Conservation (phyloP, 35 echinoderm and acorn worm genomes). For the Patiria miniata region DNA sequence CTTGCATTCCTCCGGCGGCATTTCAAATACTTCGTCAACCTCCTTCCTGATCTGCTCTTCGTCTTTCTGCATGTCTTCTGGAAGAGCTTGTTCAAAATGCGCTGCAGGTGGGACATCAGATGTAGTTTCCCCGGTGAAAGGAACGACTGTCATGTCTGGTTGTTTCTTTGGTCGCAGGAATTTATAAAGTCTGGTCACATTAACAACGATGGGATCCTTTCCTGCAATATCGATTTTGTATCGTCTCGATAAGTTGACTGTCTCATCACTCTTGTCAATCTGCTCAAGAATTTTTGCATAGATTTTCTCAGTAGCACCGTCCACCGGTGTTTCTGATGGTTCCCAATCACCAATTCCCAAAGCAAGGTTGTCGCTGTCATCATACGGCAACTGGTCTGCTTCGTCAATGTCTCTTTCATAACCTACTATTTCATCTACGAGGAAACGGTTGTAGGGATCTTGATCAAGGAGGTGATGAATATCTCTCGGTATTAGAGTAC, state of each 20-base stretch:
- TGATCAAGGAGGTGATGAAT: conserved; percentile 51
- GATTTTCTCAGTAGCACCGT: conserved; percentile 6
- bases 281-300: conserved; percentile 30
- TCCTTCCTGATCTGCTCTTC: conserved; percentile 13
- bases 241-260: not conserved
- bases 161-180: conserved; percentile 35
- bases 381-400: not conserved
- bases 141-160: conserved; percentile 25
- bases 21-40: conserved; percentile 19
- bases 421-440: conserved; percentile 24
- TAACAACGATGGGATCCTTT: conserved; percentile 18
- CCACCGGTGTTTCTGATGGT: not conserved
- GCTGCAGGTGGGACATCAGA: not conserved
- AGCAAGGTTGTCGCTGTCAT: not conserved
- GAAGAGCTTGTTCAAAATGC: not conserved
- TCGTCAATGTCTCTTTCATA: conserved; percentile 19
- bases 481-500: conserved; percentile 22
- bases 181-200: conserved; percentile 30
- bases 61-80: conserved; percentile 10
- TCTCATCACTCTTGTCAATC: not conserved
- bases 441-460: conserved; percentile 32
- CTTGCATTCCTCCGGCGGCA: conserved; percentile 25
- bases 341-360: not conserved
- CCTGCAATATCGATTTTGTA: conserved; percentile 46
- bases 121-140: conserved; percentile 18